Percentiles rank a stretch among this genome's conserved stretches.
Evolutionary conservation across 2,888 invertebrate genomes (phyloP).

Genomic region (Mesopsocus fuscifrons): DNA sequence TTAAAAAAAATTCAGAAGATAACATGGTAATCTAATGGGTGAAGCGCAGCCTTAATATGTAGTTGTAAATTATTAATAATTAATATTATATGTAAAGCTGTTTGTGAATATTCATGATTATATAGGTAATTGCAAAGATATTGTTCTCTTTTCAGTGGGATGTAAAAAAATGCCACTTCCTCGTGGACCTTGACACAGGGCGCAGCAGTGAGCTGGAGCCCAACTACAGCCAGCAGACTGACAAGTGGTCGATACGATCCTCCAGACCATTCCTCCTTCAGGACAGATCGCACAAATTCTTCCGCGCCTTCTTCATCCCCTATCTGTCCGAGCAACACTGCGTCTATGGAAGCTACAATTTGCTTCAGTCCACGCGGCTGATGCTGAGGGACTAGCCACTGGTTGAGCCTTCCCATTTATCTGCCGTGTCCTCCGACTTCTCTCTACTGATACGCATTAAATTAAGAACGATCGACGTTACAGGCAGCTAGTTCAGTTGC

Average conservation of each 20-base stretch:
- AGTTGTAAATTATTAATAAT: too few relatives aligned
- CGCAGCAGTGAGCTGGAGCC: constrained; percentile 52
- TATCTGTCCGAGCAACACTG: constrained; percentile 45
- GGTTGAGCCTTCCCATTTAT: constrained; percentile 12
- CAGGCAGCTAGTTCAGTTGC: too few relatives aligned
- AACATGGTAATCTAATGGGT: too few relatives aligned
- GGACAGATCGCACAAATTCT: constrained; percentile 48
- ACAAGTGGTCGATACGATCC: constrained; percentile 51
- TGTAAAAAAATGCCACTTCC: constrained; percentile 59
- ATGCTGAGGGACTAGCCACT: constrained; percentile 14
- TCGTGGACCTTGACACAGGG: constrained; percentile 64
- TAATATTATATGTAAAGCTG: too few relatives aligned
- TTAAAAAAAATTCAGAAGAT: too few relatives aligned
- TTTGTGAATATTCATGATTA: too few relatives aligned
- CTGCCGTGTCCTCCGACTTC: too few relatives aligned
- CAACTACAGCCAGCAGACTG: constrained; percentile 45
- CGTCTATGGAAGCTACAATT: constrained; percentile 50
- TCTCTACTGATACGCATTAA: too few relatives aligned
- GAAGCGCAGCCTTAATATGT: too few relatives aligned
- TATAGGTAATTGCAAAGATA: too few relatives aligned
- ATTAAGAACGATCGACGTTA: too few relatives aligned
- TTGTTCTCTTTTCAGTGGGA: constrained; percentile 58
- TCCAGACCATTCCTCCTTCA: constrained; percentile 55
- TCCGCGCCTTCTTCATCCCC: constrained; percentile 78
- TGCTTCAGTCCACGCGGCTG: constrained; percentile 29